Evolutionary conservation across 1,140 invertebrate species (phyloP).

Genomic region (Akabosia matsudoensis): DNA sequence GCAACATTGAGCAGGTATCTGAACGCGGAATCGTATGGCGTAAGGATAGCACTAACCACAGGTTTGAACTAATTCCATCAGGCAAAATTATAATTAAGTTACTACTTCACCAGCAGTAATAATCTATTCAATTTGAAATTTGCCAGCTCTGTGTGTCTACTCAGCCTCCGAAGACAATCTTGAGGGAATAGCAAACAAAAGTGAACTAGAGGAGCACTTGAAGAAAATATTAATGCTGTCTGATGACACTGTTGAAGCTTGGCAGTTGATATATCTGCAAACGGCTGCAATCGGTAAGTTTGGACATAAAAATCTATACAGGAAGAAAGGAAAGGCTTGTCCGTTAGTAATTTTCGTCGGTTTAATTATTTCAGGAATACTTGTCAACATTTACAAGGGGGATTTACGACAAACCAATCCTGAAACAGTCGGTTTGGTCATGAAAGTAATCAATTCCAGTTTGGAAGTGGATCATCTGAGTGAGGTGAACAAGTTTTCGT

Average conservation of each 20-base stretch:
- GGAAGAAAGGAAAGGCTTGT: no score
- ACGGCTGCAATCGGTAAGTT: slow-evolving; percentile 56
- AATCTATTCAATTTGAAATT: no score
- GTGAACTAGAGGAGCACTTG: slow-evolving; percentile 51
- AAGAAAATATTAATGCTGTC: slow-evolving; percentile 54
- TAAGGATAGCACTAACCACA: slow-evolving; percentile 59
- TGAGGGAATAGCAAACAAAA: slow-evolving; percentile 55
- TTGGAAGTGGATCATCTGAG: slow-evolving; percentile 25
- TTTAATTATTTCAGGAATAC: slow-evolving; percentile 52
- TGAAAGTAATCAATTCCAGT: neutral
- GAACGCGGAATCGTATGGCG: slow-evolving; percentile 59
- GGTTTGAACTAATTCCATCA: slow-evolving; percentile 49
- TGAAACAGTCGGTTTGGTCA: neutral
- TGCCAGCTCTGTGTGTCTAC: slow-evolving; percentile 61
- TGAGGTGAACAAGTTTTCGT: slow-evolving; percentile 33
- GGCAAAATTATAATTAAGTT: neutral
- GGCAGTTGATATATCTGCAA: slow-evolving; percentile 53
- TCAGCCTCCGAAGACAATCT: slow-evolving; percentile 67
- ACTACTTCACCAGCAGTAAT: neutral
- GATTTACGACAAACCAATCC: neutral
- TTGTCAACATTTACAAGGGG: slow-evolving; percentile 51
- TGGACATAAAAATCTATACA: no score
- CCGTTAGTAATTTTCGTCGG: slow-evolving; percentile 49
- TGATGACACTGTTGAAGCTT: slow-evolving; percentile 48
- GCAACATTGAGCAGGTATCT: slow-evolving; percentile 63